Evolutionary conservation across 2,888 invertebrate genomes (phyloP).

Genomic region (Apamea anceps): DNA sequence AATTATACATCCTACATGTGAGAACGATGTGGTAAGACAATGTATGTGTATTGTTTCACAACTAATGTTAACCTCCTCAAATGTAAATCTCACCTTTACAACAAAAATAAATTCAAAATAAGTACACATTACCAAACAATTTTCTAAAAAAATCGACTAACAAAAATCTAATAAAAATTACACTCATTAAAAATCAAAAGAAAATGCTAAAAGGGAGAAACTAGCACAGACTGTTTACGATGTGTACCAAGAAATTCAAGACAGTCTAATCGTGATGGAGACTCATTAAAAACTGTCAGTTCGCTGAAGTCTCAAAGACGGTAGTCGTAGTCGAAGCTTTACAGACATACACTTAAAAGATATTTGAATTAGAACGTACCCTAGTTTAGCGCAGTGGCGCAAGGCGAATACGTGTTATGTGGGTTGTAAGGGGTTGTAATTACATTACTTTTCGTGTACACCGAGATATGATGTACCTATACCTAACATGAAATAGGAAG

Average conservation of each 20-base stretch:
- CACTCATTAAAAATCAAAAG: constrained; percentile 34
- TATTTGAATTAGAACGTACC: constrained; percentile 48
- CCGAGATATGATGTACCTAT: not conserved
- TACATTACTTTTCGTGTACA: not conserved
- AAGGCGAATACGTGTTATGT: not conserved
- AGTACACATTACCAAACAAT: no score
- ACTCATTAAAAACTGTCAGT: constrained; percentile 69
- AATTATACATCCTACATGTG: no score
- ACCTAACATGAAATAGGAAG: not conserved
- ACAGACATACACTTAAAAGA: constrained; percentile 35
- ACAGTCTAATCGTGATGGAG: constrained; percentile 56
- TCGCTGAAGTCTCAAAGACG: constrained; percentile 57
- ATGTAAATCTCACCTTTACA: not conserved
- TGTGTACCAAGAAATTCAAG: constrained; percentile 39
- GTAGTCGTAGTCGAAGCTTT: constrained; percentile 44
- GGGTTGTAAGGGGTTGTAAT: constrained; percentile 12
- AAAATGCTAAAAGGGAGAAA: constrained; percentile 21
- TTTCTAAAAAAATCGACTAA: not conserved
- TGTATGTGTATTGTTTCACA: not conserved
- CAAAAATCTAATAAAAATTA: constrained; percentile 20
- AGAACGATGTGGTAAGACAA: not conserved
- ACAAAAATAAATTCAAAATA: not conserved
- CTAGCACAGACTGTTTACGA: constrained; percentile 35
- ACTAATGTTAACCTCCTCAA: not conserved
- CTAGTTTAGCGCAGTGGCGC: constrained; percentile 20